Evolutionary conservation across 2,888 invertebrate species (phyloP), one percentile per base, ranked within the genome.

Genomic region (Hyposoter didymator): DNA sequence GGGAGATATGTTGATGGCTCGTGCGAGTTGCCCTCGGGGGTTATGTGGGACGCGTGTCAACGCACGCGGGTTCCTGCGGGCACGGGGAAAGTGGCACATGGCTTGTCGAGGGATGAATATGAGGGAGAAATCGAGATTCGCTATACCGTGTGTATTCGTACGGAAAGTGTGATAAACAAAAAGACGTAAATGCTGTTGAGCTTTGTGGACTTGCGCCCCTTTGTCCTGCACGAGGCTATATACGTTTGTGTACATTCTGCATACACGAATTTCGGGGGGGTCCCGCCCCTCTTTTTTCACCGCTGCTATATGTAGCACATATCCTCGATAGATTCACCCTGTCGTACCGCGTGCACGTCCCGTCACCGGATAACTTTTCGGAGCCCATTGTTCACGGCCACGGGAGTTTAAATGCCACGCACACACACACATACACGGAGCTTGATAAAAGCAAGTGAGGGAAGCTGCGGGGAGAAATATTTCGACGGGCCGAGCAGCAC

Each of bases 61-160:
- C 84, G 88, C 86, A 83, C 74, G 84, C 70, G 62, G 72, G 83
- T 69, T 70, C 78, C 85, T 81, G 89, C 87, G 87, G 84, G 86
- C 78, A 82, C 74, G 78, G 78, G 55, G 83, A 83, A 86, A 86
- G 82, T 86, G 86, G 87, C 88, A 85, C 88, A 87, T 87, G 87
- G 86, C 87, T 72, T 59, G 69, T 64, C 52, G 80, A 86, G 75
- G 76, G 78, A 59, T 35, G 75, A 75, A 67, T 47, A 78, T 39
- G 39, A 69, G 81, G 78, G 64, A 78, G 78, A 74, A 82, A 84
- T 82, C 69, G 81, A 69, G 82, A 84, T 84, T 84, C 84, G 84
- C 74, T 78, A 72, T 64, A 70, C 55, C 35, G 17, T 62, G n/a
- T 32, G 35, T 35, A 35, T 39, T 49, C n/a, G 28, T 8, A 32